A percentile compares a stretch with the other conserved stretches of the same genome.
Evolutionary conservation across 2,888 invertebrate genomes (phyloP).

Genomic region (Leucoma salicis): DNA sequence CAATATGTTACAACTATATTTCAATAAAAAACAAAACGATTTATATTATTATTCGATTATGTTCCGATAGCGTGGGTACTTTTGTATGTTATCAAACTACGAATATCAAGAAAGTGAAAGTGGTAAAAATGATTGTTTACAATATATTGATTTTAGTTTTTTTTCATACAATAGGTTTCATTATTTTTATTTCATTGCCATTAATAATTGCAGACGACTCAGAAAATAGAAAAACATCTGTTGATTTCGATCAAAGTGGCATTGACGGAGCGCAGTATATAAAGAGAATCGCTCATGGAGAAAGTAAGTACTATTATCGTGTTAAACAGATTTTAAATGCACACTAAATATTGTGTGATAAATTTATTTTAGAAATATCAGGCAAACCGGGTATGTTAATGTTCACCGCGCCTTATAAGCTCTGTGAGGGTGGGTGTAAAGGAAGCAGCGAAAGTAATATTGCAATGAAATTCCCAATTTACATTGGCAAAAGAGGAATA

Average conservation of each 20-base stretch:
- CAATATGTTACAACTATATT: too few relatives aligned
- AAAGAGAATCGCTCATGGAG: conserved; percentile 39
- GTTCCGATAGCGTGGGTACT: not conserved
- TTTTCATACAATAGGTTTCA: conserved; percentile 32
- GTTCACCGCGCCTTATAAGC: conserved; percentile 66
- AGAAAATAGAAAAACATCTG: conserved; percentile 22
- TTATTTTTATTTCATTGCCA: conserved; percentile 38
- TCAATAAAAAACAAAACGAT: too few relatives aligned
- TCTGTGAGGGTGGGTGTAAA: conserved; percentile 52
- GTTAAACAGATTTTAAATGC: not conserved
- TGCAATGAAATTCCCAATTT: conserved; percentile 55
- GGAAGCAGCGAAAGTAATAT: conserved; percentile 33
- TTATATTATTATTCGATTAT: not conserved
- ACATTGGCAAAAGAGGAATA: conserved; percentile 44
- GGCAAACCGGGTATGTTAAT: conserved; percentile 43
- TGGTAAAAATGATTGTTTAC: conserved; percentile 25
- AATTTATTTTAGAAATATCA: conserved; percentile 50
- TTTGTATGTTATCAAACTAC: not conserved
- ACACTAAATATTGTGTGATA: conserved; percentile 7
- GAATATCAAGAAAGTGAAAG: conserved; percentile 15
- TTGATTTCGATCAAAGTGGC: conserved; percentile 21
- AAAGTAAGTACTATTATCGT: conserved; percentile 44
- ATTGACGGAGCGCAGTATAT: conserved; percentile 48
- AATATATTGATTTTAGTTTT: conserved; percentile 27
- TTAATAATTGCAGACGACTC: conserved; percentile 31